Evolutionary conservation across 1,140 invertebrate species (phyloP).

Genomic region (Vanessa tameamea): DNA sequence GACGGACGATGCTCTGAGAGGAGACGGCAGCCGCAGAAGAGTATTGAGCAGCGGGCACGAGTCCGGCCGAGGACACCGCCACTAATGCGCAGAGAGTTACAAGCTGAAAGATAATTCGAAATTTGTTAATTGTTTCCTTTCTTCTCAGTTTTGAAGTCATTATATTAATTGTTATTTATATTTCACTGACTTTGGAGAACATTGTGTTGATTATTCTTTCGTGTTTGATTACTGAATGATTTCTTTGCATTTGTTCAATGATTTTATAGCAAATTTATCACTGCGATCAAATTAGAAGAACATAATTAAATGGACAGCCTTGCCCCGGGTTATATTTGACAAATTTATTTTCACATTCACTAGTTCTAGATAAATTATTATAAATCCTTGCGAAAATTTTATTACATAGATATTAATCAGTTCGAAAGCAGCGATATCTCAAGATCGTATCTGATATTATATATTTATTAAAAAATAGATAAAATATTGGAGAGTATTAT

Average conservation of each 20-base stretch:
- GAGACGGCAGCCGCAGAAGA: slow-evolving; percentile 33
- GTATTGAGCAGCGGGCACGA: slow-evolving; percentile 42
- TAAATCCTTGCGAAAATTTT: not conserved
- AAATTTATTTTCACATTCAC: slow-evolving; percentile 31
- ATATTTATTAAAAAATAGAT: too few relatives aligned
- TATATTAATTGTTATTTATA: not conserved
- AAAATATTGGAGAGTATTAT: too few relatives aligned
- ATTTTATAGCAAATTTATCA: slow-evolving; percentile 30
- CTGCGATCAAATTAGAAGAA: slow-evolving; percentile 27
- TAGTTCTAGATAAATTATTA: slow-evolving; percentile 3
- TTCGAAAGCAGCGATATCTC: too few relatives aligned
- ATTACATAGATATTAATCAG: not conserved
- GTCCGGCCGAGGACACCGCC: slow-evolving; percentile 54
- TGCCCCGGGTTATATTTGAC: slow-evolving; percentile 41
- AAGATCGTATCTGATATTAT: too few relatives aligned
- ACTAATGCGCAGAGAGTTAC: slow-evolving; percentile 51
- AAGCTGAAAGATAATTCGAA: slow-evolving; percentile 44
- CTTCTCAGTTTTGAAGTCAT: not conserved
- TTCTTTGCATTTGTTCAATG: slow-evolving; percentile 12
- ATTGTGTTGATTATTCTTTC: slow-evolving; percentile 41
- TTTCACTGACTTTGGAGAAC: slow-evolving; percentile 47
- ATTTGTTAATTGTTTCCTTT: not conserved
- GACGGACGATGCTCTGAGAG: too few relatives aligned
- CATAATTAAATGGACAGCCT: slow-evolving; percentile 36
- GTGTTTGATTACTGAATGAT: slow-evolving; percentile 41